Percentiles rank a stretch among this genome's conserved stretches.
These are phyloP conservation scores for Coreoperca whiteheadi DNA, from an alignment of 2,113 vertebrate genomes.

Conservation along the genomic window DNA sequence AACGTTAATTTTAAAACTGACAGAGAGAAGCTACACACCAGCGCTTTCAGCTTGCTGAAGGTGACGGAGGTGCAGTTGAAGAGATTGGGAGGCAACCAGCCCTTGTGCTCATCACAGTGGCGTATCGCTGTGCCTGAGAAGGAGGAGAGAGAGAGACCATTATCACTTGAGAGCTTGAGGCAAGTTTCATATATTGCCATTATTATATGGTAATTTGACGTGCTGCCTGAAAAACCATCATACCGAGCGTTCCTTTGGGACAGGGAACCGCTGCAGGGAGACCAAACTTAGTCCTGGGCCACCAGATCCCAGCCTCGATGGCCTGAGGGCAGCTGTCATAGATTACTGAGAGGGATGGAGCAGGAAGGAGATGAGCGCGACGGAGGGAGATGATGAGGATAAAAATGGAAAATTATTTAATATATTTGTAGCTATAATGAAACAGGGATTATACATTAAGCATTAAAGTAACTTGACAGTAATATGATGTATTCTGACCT, in stretches of 20 bases:
- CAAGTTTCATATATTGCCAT: constrained; percentile 60
- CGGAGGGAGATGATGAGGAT: constrained; percentile 26
- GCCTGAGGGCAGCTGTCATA: constrained; percentile 97
- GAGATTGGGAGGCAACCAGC: constrained; percentile 94
- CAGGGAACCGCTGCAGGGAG: constrained; percentile 93
- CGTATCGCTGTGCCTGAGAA: constrained; percentile 90
- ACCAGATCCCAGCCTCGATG: constrained; percentile 94
- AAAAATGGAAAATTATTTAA: constrained; percentile 17
- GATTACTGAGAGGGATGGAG: constrained; percentile 86
- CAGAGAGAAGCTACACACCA: constrained; percentile 82
- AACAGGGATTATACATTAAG: neutral
- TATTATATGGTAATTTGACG: constrained; percentile 72
- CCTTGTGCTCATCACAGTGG: constrained; percentile 96
- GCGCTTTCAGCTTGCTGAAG: constrained; percentile 89
- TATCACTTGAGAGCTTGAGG: constrained; percentile 52
- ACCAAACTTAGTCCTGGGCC: constrained; percentile 96
- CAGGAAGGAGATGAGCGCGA: constrained; percentile 19
- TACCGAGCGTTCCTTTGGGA: constrained; percentile 93
- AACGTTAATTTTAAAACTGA: neutral
- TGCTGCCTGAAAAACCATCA: constrained; percentile 56
- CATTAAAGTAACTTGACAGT: neutral
- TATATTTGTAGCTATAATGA: constrained; percentile 20
- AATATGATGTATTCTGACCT: constrained; percentile 81
- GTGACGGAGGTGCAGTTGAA: constrained; percentile 94
- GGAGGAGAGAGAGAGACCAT: constrained; percentile 7